These are phyloP conservation scores for Cheirogaleus major DNA, from an alignment of 2,797 vertebrate genomes.

Conservation along the genomic window DNA sequence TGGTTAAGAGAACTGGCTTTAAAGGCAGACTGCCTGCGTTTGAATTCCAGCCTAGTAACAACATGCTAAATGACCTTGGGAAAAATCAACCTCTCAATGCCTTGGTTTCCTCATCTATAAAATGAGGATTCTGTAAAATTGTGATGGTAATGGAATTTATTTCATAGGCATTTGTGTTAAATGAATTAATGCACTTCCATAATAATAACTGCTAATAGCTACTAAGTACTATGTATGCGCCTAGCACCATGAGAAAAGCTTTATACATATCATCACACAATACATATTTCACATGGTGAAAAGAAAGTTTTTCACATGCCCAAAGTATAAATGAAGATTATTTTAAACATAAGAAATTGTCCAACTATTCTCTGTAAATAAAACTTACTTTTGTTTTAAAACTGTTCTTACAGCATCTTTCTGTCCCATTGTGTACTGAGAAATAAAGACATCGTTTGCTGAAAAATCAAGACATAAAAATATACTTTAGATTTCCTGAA, in stretches of 20 bases:
- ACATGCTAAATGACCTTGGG: not conserved
- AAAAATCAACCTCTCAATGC: conserved; percentile 23
- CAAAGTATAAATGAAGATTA: conserved; percentile 11
- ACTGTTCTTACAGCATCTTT: conserved; percentile 87
- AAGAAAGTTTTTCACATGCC: not conserved
- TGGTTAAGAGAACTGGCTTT: not conserved
- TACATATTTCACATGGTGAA: not conserved
- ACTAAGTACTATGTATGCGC: not conserved
- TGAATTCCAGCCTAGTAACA: not conserved
- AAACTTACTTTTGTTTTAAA: conserved; percentile 88
- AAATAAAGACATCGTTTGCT: conserved; percentile 91
- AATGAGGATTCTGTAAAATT: not conserved
- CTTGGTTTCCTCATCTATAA: conserved; percentile 17
- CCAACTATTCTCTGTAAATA: conserved; percentile 27
- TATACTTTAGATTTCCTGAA: conserved; percentile 41
- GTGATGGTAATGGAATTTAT: not conserved
- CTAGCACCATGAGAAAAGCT: not conserved
- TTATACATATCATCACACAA: not conserved
- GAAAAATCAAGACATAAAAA: conserved; percentile 67
- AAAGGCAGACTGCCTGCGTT: not conserved
- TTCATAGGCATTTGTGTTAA: not conserved
- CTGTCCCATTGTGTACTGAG: conserved; percentile 88
- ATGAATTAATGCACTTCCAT: not conserved
- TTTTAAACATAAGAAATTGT: not conserved
- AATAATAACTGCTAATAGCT: not conserved